phyloP scores from a whole-genome alignment of 2,113 vertebrate species.

The Psilopsiagon aurifrons region DNA sequence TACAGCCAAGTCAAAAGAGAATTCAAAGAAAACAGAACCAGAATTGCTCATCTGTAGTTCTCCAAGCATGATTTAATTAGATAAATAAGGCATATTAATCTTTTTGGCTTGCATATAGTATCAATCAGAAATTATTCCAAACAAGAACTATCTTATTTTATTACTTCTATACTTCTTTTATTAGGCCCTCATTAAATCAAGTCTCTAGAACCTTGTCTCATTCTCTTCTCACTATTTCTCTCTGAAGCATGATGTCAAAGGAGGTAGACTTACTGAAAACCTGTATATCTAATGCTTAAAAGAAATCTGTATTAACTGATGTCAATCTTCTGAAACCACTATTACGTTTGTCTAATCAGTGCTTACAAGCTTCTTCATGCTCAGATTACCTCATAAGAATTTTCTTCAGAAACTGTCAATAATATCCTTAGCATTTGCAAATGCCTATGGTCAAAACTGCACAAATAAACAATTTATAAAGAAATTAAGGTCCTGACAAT shows the following conservation, averaged over 20 bases:
- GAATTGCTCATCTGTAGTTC: not conserved
- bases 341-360: not conserved
- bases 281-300: not conserved
- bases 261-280: not conserved
- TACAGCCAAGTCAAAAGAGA: not conserved
- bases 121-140: not conserved
- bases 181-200: not conserved
- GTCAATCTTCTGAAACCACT: not conserved
- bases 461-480: not conserved
- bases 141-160: not conserved
- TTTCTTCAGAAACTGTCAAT: not conserved
- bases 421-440: not conserved
- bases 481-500: not conserved
- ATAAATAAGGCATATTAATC: not conserved
- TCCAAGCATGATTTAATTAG: not conserved
- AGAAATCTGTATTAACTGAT: not conserved
- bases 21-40: not conserved
- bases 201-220: not conserved
- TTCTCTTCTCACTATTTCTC: not conserved
- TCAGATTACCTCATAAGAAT: not conserved
- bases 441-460: not conserved
- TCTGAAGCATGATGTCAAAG: not conserved
- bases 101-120: not conserved
- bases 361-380: not conserved
- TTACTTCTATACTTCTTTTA: not conserved